Base-by-base conservation (phyloP, 2,113 vertebrate species). In the Ranitomeya variabilis region DNA sequence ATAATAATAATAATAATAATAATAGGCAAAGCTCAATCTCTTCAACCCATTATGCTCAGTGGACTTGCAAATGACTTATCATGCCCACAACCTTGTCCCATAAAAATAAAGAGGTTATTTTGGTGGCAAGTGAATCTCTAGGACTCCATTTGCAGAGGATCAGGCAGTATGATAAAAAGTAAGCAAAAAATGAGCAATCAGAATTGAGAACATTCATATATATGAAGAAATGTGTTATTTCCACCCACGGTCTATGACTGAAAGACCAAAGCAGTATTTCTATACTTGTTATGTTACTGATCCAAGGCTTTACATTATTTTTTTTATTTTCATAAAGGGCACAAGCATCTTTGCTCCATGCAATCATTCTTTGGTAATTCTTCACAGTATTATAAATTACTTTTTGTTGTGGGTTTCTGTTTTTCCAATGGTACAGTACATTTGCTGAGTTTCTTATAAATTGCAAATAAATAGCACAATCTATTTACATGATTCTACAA, bases 381-480 rank as follows among this genome's bases (percentile, higher is more conserved):
- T 52, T 19, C 74, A 77, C 45, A 26, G 23, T 77, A 67, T 54
- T 78, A 3, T 54, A 78, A 78, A 54, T 78, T n/a, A 78, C 76
- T 54, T 78, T 54, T 19, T 19, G 21, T n/a, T n/a, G 51, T 78
- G 19, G 76, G 14, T 73, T 76, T 45, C 73, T 51, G 31, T 66
- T 54, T 84, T 64, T 83, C 37, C 62, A 45, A 37, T n/a, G 12
- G 15, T 69, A 54, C 59, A 83, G 64, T 83, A 64, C 62, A 51
- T 51, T 51, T 78, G 76, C 45, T 45, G 18, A 84, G 64, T 69
- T 69, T 37, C n/a, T 85, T 23, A 21, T 54, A 52, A 74, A 85
- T 55, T 85, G 85, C 15, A 77, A 37, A 86, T 74, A 59, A 51
- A 84, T n/a, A 54, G 82, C 62, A 23, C 82, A 69, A 54, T 84